phyloP scores from a whole-genome alignment of 2,888 invertebrate species.

The Torymus texanus region DNA sequence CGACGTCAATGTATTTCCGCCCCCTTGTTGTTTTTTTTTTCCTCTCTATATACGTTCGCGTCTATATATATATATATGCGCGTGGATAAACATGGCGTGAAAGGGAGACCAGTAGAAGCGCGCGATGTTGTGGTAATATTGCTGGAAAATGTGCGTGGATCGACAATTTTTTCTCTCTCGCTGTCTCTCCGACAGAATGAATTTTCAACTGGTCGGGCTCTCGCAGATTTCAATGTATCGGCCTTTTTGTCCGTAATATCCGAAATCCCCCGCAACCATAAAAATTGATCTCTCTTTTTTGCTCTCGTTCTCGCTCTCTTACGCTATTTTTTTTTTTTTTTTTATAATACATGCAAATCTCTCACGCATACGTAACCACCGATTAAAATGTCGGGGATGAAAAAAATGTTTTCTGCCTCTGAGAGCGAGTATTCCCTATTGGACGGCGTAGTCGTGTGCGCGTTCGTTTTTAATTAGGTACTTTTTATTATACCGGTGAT shows the following conservation, averaged over 20 bases:
- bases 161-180: neutral
- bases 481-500: too few species aligned
- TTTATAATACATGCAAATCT: conserved; percentile 8
- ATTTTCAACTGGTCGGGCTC: neutral
- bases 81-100: neutral
- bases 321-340: neutral
- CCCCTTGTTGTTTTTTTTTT: conserved; percentile 31
- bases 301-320: too few species aligned
- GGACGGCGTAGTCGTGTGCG: too few species aligned
- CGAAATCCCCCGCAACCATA: too few species aligned
- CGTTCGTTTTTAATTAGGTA: too few species aligned
- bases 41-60: neutral
- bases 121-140: neutral
- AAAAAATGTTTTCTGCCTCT: too few species aligned
- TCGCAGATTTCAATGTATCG: conserved; percentile 1
- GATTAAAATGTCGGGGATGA: too few species aligned
- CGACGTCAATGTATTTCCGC: conserved; percentile 36
- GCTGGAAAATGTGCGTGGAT: conserved; percentile 17
- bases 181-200: neutral
- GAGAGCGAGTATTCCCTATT: too few species aligned
- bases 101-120: neutral
- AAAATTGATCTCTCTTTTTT: too few species aligned
- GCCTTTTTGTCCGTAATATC: neutral
- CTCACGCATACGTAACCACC: neutral
- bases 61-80: too few species aligned